Base-by-base conservation (phyloP, 2,113 vertebrate species). In the Oryzias woworae region DNA sequence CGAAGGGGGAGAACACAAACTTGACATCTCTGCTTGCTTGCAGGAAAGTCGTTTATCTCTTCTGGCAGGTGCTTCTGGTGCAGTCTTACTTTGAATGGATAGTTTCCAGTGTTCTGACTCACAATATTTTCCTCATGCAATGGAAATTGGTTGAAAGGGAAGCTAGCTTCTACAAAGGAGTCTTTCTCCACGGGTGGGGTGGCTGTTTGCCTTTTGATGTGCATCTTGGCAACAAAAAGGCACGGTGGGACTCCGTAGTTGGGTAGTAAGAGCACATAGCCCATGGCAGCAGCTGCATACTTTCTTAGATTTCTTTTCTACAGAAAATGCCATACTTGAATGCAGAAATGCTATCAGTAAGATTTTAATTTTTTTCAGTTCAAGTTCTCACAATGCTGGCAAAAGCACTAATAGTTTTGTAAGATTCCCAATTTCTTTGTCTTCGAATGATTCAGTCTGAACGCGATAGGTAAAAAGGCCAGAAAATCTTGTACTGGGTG, bases 71-170 rank as follows among this genome's bases (percentile, higher is more conserved):
- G 41, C 58, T 53, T 63, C 51, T 18, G 18, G 46, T 28, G 28
- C 45, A 5, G 49, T 53, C 64, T 76, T 80, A 62, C 78, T 73
- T 73, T 66, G 64, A 76, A 79, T 6, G 49, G 56, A 55, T 57
- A 56, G 69, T 76, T 85, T 75, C 56, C 62, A 79, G 70, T 75
- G 77, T 53, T 61, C 61, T 23, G 50, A 73, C 70, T 76, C 69
- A 53, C 52, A 53, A 48, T 66, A 54, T 36, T 71, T 52, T 72
- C 62, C 53, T 43, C 26, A 7, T 72, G 83, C 77, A 71, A 62
- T 80, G 69, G 77, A 44, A 52, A 79, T 71, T 84, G 71, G 70
- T 65, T 81, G 62, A 75, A 49, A 58, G 71, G 26, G 49, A 51
- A 67, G 66, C 23, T 15, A 20, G 36, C 31, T 31, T 69, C 56